Base-by-base conservation (phyloP, 2,888 invertebrate genomes). In the Oegoconia quadripuncta region DNA sequence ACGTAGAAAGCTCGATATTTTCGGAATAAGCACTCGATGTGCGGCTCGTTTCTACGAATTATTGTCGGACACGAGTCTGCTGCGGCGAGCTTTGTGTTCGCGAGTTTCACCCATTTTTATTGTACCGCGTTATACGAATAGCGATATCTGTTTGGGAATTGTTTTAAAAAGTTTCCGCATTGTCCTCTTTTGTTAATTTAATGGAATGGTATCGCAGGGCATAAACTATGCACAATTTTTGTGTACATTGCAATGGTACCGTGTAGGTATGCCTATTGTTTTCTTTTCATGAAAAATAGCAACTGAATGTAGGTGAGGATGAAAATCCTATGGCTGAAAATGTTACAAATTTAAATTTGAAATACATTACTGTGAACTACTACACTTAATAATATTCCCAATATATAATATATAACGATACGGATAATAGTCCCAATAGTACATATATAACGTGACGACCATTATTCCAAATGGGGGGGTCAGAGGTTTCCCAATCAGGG, bases 21-120 rank as follows among this genome's bases (percentile, higher is more conserved):
- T 6, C 50, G 25, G 57, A 66, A 60, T 64, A 59, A 46, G 56
- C 52, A 44, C 48, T 45, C 48, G 42, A 42, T 47, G n/a, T 25
- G 55, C 55, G 52, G 52, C 48, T 52, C 56, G 60, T 60, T 62
- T 46, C 50, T 42, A 62, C 64, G 65, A 74, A 74, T 71, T 71
- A 69, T 69, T 55, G 61, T 48, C 50, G 41, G 50, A 54, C 50
- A 57, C 55, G 51, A 54, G 53, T 50, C 39, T 44, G 37, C 44
- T 46, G 53, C 41, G 55, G 59, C 49, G 41, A 45, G 50, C 55
- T 50, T 65, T 64, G 60, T 52, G 54, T 59, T 62, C 49, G 41
- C 55, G 48, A 54, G 46, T 48, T 59, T 52, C 48, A 39, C 48
- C 46, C 50, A 60, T 58, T 74, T 74, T 74, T 70, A 59, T 59